Evolutionary conservation across 1,140 invertebrate species (phyloP).

Genomic region (Drosophila obscura): DNA sequence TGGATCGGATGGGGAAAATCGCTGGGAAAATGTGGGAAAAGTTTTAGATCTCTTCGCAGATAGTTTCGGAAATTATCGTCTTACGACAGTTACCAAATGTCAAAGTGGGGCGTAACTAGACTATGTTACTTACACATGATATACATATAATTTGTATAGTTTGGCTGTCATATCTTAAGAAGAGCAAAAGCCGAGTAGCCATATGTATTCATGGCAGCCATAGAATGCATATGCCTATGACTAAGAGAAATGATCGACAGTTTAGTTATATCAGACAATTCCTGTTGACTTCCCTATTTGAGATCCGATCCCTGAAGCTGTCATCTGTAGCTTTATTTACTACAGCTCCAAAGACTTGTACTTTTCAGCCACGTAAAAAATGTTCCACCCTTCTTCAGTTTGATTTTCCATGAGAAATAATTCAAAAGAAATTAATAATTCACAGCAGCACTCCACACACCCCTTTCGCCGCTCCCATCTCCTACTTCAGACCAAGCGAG

Average conservation of each 20-base stretch:
- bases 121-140: no score
- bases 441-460: slow-evolving; percentile 32
- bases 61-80: not conserved
- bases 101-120: not conserved
- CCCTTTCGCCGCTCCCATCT: not conserved
- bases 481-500: slow-evolving; percentile 5
- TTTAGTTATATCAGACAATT: no score
- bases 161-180: no score
- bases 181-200: no score
- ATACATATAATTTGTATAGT: no score
- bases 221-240: no score
- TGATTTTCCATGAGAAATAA: slow-evolving; percentile 6
- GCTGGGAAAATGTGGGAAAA: slow-evolving; percentile 33
- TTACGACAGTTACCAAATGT: no score
- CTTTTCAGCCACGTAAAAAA: slow-evolving; percentile 1
- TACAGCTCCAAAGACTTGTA: slow-evolving; percentile 4
- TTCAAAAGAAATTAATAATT: slow-evolving; percentile 50
- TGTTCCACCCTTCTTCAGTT: slow-evolving; percentile 19
- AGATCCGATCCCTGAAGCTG: not conserved
- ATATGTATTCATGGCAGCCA: no score
- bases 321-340: slow-evolving; percentile 14
- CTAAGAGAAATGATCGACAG: no score
- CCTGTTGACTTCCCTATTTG: not conserved
- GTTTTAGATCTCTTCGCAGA: not conserved
- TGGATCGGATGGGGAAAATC: not conserved